Base-by-base conservation (phyloP, 1,140 invertebrate genomes). In the Heliconius hewitsoni region DNA sequence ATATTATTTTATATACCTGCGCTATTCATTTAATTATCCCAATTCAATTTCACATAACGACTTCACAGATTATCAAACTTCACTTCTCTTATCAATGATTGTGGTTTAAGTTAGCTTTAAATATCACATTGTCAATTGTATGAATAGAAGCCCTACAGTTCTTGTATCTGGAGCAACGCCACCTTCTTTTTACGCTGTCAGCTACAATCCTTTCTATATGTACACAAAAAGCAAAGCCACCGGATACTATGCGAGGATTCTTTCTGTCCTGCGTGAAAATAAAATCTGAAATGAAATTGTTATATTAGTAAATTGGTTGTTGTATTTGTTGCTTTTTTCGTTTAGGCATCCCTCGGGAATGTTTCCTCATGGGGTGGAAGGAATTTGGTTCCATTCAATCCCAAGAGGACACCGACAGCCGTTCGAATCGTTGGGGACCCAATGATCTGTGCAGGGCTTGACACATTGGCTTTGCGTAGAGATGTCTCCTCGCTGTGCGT, bases 81-180 rank as follows among this genome's bases (percentile, higher is more conserved):
- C 42, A 46, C 42, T 46, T 46, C 42, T 46, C 13, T 1, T 16
- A 46, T 46, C 42, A 80, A 73, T 82, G 81, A 42, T 78, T 78
- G 30, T 80, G 80, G 6, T 75, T 8, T 23, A 81, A 37, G 13
- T 42, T 71, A 0, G 34, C 39, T 77, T 77, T 83, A 34, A 57
- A 66, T 18, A 83, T 72, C 6, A 76, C 52, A 73, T 79, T 46
- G 39, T 73, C 77, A 16, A 83, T 73, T 0, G 82, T 81, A 72
- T 81, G 71, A 11, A 81, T 52, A 1, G 30, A 46, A 1, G 82
- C 82, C 42, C 74, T 83, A 37, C 82, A 83, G 16, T 83, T 78
- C 39, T 79, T 81, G 37, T 71, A 79, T 76, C 55, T 78, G 6
- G 77, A 78, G 39, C 81, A 82, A 1, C 81, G 77, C 81, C 81